These are phyloP conservation scores for Larimichthys polyactis DNA, from an alignment of 2,113 vertebrate genomes.

Conservation along the genomic window DNA sequence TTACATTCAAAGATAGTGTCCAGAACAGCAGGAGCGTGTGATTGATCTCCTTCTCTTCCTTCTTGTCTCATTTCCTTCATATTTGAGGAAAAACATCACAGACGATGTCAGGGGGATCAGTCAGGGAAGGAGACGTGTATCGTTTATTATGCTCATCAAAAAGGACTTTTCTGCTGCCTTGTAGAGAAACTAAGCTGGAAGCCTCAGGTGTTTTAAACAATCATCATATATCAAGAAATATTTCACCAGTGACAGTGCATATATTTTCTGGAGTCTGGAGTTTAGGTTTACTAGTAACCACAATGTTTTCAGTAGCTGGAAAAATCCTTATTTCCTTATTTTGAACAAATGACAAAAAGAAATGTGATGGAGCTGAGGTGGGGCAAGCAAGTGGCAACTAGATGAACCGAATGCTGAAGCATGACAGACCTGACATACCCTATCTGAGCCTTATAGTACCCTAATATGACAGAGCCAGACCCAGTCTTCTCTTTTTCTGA, in stretches of 20 bases:
- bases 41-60: constrained; percentile 11
- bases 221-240: background rate
- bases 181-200: background rate
- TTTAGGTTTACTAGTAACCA: background rate
- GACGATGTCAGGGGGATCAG: background rate
- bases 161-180: constrained; percentile 25
- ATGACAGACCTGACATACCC: background rate
- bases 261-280: background rate
- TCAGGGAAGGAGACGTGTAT: background rate
- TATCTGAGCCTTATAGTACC: background rate
- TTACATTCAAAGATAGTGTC: background rate
- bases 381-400: background rate
- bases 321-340: too few species aligned
- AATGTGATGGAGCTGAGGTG: background rate
- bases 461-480: background rate
- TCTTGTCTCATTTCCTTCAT: constrained; percentile 16
- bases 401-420: background rate
- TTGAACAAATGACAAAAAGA: too few species aligned
- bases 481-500: background rate
- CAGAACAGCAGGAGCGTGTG: background rate
- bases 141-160: constrained; percentile 16
- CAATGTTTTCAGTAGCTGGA: background rate
- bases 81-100: background rate
- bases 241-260: background rate
- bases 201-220: background rate